phyloP scores from a whole-genome alignment of 2,113 vertebrate species.

The Diglossa brunneiventris region DNA sequence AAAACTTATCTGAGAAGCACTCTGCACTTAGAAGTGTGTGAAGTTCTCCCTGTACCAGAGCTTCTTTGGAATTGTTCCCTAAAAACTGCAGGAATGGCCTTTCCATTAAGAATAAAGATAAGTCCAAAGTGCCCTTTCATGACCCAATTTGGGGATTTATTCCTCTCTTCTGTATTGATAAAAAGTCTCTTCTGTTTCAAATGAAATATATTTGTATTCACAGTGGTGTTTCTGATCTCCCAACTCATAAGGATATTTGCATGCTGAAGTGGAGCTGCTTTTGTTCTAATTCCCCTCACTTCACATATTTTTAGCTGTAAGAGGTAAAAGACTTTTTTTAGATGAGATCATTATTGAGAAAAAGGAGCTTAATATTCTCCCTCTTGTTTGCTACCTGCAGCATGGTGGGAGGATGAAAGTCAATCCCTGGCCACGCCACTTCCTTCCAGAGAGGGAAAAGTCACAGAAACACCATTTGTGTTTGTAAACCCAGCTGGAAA shows the following conservation, averaged over 20 bases:
- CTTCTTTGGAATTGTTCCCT: background rate
- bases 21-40: background rate
- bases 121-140: background rate
- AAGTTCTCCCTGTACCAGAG: background rate
- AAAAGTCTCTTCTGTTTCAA: background rate
- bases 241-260: background rate
- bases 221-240: background rate
- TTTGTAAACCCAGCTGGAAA: background rate
- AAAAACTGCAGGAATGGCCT: background rate
- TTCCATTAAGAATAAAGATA: background rate
- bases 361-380: background rate
- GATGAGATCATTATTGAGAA: background rate
- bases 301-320: background rate
- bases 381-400: background rate
- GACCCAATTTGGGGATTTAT: background rate
- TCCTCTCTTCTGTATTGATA: background rate
- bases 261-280: background rate
- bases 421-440: background rate
- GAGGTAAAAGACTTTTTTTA: background rate
- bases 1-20: background rate
- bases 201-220: constrained; percentile 13
- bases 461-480: background rate
- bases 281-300: constrained; percentile 22
- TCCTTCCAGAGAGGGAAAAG: background rate
- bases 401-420: background rate